Base-by-base conservation (phyloP, 2,797 vertebrate genomes). In the Lerista edwardsae region DNA sequence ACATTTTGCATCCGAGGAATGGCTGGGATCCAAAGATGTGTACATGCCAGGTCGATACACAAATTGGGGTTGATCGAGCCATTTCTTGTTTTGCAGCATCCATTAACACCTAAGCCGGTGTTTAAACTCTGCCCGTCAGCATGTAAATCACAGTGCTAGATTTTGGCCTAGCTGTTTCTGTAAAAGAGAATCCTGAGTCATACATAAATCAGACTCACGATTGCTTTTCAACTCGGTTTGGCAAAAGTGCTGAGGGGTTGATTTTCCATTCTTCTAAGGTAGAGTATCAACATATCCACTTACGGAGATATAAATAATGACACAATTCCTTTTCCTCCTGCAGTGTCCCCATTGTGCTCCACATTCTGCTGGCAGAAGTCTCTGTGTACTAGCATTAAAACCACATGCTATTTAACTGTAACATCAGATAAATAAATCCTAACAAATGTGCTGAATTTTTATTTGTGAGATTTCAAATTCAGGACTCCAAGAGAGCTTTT, bases 171-270 rank as follows among this genome's bases (percentile, higher is more conserved):
- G 41, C 7, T 21, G 25, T 65, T 80, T 47, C n/a, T 64, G 41
- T 68, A 72, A 59, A 64, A 62, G 17, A 36, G 72, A 74, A 79
- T 74, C 61, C 29, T 14, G 41, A 78, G 68, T 71, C 67, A 80
- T 31, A 69, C 62, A 74, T 67, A 72, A 74, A 57, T 74, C 34
- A 74, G 64, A 21, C 44, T 21, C 69, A 61, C 34, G n/a, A 41
- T 57, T 75, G 77, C 27, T 65, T n/a, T 85, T 44, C 34, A 67
- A 31, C 9, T 41, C 77, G 57, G 27, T 67, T 77, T 78, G 75
- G 68, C 65, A 84, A 25, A 83, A 71, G 21, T 6, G 57, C 19
- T 47, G 31, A 51, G 62, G 47, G n/a, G 75, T 8, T 11, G 1
- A 74, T 85, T 85, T 36, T 10, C 67, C 23, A 25, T 79, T 73